Conservation (phyloP, 2,888 invertebrate species). For the Clitarchus hookeri region DNA sequence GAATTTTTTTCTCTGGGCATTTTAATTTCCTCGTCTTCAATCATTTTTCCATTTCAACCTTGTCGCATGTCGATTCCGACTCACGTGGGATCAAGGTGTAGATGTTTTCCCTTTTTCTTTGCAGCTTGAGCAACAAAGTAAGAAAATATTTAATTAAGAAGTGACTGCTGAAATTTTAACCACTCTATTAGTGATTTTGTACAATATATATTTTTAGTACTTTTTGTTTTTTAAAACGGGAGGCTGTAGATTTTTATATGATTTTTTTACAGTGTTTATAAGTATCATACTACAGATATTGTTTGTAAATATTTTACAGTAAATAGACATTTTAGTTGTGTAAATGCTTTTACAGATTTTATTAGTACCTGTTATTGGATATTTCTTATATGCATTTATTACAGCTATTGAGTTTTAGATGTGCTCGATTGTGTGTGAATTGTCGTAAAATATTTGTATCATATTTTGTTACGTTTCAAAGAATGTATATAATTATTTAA, state of each 20-base stretch:
- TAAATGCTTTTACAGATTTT: neutral
- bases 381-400: neutral
- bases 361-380: neutral
- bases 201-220: too few relatives aligned
- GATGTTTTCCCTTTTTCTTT: too few relatives aligned
- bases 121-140: neutral
- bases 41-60: too few relatives aligned
- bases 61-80: too few relatives aligned
- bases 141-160: neutral
- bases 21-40: too few relatives aligned
- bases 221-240: too few relatives aligned
- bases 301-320: neutral
- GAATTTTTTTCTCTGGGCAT: too few relatives aligned
- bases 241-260: neutral
- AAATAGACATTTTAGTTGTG: neutral
- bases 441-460: neutral
- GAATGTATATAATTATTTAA: conserved; percentile 14
- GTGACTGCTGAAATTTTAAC: too few relatives aligned
- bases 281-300: neutral
- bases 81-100: too few relatives aligned
- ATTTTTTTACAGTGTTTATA: neutral
- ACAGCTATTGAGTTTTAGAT: neutral
- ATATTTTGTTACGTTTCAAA: conserved; percentile 14
- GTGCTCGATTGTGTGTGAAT: neutral
- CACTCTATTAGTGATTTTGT: too few relatives aligned